A percentile compares a stretch with the other conserved stretches of the same genome.
Evolutionary conservation across 2,113 vertebrate genomes (phyloP).

Genomic region (Pteronura brasiliensis): DNA sequence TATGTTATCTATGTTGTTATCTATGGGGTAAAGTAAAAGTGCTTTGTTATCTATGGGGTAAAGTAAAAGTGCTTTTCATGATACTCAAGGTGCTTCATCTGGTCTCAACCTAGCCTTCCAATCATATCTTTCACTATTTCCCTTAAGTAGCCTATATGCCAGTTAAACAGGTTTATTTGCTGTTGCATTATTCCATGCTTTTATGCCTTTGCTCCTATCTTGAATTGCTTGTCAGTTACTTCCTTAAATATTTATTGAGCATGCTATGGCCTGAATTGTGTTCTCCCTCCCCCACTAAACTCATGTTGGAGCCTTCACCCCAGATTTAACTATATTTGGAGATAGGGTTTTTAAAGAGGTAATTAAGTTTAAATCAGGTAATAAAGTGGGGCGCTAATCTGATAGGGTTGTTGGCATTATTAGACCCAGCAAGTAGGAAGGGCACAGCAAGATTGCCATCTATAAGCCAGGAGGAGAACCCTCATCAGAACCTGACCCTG

Average conservation of each 20-base stretch:
- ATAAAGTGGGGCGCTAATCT: background rate
- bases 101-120: background rate
- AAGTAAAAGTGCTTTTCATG: background rate
- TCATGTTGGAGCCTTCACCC: background rate
- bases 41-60: background rate
- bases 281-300: background rate
- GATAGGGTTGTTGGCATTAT: background rate
- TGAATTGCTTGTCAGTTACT: background rate
- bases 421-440: background rate
- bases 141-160: background rate
- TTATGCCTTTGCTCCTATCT: background rate
- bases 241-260: background rate
- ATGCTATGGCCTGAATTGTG: background rate
- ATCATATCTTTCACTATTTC: background rate
- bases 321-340: background rate
- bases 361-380: background rate
- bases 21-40: background rate
- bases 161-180: background rate
- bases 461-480: background rate
- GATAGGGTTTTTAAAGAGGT: background rate
- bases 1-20: too few species aligned
- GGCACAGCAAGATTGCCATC: background rate
- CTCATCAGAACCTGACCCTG: background rate
- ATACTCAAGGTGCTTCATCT: background rate
- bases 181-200: background rate